Evolutionary conservation across 2,113 vertebrate genomes (phyloP).

Genomic region (Sphaerodactylus townsendi): DNA sequence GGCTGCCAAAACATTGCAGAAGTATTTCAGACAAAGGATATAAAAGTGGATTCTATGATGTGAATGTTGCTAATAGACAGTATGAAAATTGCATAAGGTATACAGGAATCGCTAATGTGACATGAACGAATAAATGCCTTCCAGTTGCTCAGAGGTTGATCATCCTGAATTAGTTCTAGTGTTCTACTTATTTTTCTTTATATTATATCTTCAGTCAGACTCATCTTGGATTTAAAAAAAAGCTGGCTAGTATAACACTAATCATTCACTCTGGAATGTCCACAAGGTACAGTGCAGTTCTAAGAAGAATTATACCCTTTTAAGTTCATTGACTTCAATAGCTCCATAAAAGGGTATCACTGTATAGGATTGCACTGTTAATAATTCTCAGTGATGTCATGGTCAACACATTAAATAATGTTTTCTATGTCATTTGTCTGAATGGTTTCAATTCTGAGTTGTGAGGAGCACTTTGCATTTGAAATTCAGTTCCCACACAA

Average conservation of each 20-base stretch:
- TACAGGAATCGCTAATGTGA: conserved; percentile 66
- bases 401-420: too few relatives aligned
- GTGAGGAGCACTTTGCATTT: too few relatives aligned
- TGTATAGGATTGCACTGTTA: too few relatives aligned
- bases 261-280: too few relatives aligned
- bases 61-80: conserved; percentile 56
- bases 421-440: too few relatives aligned
- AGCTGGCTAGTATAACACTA: neutral
- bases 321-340: too few relatives aligned
- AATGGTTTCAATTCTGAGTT: too few relatives aligned
- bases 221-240: conserved; percentile 69
- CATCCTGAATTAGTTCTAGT: conserved; percentile 47
- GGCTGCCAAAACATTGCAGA: conserved; percentile 48
- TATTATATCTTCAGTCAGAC: conserved; percentile 67
- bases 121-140: conserved; percentile 65
- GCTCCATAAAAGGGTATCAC: too few relatives aligned
- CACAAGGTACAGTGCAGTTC: too few relatives aligned
- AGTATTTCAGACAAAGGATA: conserved; percentile 7
- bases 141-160: conserved; percentile 60
- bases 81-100: conserved; percentile 65
- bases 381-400: too few relatives aligned
- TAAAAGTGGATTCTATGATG: conserved; percentile 44
- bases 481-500: too few relatives aligned
- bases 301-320: too few relatives aligned
- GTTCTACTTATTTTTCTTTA: conserved; percentile 51